Evolutionary conservation across 2,113 vertebrate species (phyloP), one percentile per base, ranked within the genome.

Genomic region (Prionailurus viverrinus): DNA sequence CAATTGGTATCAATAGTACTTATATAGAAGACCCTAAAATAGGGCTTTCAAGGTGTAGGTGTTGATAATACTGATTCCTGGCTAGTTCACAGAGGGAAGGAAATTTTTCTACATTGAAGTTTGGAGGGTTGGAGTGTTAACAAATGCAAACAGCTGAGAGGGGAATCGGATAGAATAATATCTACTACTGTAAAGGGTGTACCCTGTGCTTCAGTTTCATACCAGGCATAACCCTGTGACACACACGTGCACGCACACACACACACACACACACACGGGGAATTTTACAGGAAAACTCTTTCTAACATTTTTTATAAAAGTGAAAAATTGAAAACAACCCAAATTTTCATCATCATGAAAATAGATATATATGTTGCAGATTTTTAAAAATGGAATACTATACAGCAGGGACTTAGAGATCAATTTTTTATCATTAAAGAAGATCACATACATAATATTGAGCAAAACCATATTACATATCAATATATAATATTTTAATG

Each of bases 231-330:
- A 39, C 14, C 1, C 36, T 48, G 6, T 73, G 69, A 39, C 10
- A 39, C 10, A 39, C 69, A 71, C 19, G 21, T 9, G 21, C 31
- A 0, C 0, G 1, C 13, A n/a, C 3, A 19, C 36, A 25, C 21
- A 25, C 3, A 19, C 36, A 25, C 21, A 25, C 39, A 76, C 21
- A 31, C 21, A 39, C 12, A 93, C 25, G 18, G 7, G 13, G 31
- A 65, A 12, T 74, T 86, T n/a, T 36, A n/a, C 3, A 86, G 89
- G 23, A 80, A 95, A 66, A 10, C 7, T 2, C 23, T 58, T 80
- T 85, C 27, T 2, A 68, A 5, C 7, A 76, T 19, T 82, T 7
- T 78, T 89, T 65, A 27, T 29, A 92, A 71, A 5, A 85, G 29
- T 55, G 10, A 87, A 96, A 87, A 68, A 33, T 2, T 39, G 6